A percentile compares a stretch with the other conserved stretches of the same genome.
These are phyloP conservation scores for Engraulis encrasicolus DNA, from an alignment of 2,113 vertebrate genomes.

Conservation along the genomic window DNA sequence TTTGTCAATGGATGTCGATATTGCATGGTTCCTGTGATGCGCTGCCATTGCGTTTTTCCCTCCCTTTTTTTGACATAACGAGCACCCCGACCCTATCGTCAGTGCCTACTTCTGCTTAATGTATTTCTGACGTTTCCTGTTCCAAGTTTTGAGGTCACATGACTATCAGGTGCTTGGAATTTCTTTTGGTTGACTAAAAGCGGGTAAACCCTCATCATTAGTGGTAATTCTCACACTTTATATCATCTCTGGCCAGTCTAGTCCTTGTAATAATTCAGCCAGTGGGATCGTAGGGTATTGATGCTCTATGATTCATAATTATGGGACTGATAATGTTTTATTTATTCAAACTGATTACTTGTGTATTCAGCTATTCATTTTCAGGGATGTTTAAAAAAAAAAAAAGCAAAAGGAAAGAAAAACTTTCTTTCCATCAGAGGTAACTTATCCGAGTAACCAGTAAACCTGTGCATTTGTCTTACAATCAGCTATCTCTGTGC, in stretches of 20 bases:
- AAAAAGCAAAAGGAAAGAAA: no score
- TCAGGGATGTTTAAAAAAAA: no score
- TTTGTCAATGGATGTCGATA: no score
- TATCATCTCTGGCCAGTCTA: not conserved
- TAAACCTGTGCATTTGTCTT: no score
- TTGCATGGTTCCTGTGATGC: not conserved
- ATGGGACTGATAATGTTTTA: not conserved
- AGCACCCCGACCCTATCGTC: no score
- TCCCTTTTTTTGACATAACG: conserved; percentile 13
- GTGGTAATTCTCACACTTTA: not conserved
- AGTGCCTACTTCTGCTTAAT: conserved; percentile 22
- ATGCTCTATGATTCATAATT: no score
- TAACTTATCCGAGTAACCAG: no score
- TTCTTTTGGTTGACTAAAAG: conserved; percentile 15
- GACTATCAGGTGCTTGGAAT: conserved; percentile 48
- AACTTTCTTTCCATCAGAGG: no score
- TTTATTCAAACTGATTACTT: no score
- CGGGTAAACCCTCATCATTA: not conserved
- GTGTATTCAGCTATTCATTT: no score
- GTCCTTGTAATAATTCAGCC: not conserved
- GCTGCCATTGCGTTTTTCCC: not conserved
- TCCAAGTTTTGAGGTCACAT: conserved; percentile 29
- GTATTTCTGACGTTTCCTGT: conserved; percentile 19
- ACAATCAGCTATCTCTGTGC: no score
- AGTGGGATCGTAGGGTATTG: no score